These are phyloP conservation scores for Hyla sarda DNA, from an alignment of 2,113 vertebrate genomes.

Conservation along the genomic window DNA sequence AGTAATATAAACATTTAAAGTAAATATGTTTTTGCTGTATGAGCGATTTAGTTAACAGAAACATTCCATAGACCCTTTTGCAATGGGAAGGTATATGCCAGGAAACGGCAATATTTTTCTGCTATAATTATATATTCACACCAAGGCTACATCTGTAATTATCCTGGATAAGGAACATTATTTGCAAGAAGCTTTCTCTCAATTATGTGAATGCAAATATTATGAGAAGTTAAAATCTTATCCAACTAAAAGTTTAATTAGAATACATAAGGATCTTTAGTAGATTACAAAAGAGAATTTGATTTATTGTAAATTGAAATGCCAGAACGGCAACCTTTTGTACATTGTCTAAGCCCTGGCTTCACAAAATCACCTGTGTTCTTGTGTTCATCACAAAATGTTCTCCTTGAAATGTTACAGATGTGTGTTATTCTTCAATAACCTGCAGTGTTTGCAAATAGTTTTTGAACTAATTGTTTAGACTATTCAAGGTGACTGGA, in stretches of 20 bases:
- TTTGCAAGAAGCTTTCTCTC: conserved; percentile 58
- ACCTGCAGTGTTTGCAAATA: background rate
- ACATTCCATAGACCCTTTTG: background rate
- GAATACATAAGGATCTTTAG: conserved; percentile 53
- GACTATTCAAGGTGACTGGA: background rate
- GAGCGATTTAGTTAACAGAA: background rate
- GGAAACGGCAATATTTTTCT: conserved; percentile 5
- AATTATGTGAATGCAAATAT: conserved; percentile 59
- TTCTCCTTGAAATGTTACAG: conserved; percentile 3
- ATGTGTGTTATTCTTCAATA: conserved; percentile 2
- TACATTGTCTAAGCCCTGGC: background rate
- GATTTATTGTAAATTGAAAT: conserved; percentile 40
- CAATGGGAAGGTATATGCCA: background rate
- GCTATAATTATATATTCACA: conserved; percentile 43
- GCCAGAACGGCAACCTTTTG: conserved; percentile 47
- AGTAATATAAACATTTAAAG: background rate
- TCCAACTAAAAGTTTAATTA: conserved; percentile 60
- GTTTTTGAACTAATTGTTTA: background rate
- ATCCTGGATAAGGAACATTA: conserved; percentile 54
- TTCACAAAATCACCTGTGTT: conserved; percentile 37
- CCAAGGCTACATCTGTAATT: conserved; percentile 49
- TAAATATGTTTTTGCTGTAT: background rate
- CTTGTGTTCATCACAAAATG: background rate
- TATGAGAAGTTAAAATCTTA: conserved; percentile 58
- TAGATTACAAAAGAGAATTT: conserved; percentile 53